Percentiles rank a stretch among this genome's conserved stretches.
Conservation (phyloP, 2,888 invertebrate species). For the Beris morrisii region DNA sequence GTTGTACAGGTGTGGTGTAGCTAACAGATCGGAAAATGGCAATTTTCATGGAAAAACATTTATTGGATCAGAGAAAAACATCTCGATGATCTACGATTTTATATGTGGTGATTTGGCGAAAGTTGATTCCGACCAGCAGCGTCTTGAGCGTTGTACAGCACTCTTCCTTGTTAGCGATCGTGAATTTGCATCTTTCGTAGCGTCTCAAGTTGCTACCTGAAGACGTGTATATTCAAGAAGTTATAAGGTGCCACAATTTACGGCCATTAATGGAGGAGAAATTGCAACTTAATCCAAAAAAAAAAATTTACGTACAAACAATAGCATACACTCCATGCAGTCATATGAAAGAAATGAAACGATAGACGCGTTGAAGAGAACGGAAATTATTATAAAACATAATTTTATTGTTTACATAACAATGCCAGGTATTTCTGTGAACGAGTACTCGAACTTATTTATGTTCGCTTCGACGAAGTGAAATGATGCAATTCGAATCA, state of each 20-base stretch:
- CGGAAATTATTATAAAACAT: conserved; percentile 22
- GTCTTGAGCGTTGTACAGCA: neutral
- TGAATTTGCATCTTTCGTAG: conserved; percentile 20
- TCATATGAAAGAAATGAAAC: no score
- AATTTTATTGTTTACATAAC: conserved; percentile 5
- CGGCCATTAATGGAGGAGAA: conserved; percentile 24
- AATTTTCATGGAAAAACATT: conserved; percentile 17
- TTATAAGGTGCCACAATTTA: conserved; percentile 16
- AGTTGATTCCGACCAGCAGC: conserved; percentile 7
- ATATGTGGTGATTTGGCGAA: conserved; percentile 25
- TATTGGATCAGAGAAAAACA: neutral
- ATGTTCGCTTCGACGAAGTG: no score
- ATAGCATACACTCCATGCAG: no score
- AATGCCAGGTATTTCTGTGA: no score
- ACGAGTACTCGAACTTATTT: no score
- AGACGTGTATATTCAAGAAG: conserved; percentile 13
- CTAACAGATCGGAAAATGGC: conserved; percentile 21
- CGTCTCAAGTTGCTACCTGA: neutral
- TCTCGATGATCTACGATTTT: conserved; percentile 2
- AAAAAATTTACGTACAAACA: neutral
- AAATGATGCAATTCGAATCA: no score
- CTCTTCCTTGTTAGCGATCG: conserved; percentile 14
- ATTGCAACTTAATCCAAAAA: conserved; percentile 1
- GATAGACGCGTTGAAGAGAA: conserved; percentile 5
- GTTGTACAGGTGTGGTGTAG: conserved; percentile 1